Evolutionary conservation across 2,113 vertebrate genomes (phyloP).

Genomic region (Lates calcarifer): DNA sequence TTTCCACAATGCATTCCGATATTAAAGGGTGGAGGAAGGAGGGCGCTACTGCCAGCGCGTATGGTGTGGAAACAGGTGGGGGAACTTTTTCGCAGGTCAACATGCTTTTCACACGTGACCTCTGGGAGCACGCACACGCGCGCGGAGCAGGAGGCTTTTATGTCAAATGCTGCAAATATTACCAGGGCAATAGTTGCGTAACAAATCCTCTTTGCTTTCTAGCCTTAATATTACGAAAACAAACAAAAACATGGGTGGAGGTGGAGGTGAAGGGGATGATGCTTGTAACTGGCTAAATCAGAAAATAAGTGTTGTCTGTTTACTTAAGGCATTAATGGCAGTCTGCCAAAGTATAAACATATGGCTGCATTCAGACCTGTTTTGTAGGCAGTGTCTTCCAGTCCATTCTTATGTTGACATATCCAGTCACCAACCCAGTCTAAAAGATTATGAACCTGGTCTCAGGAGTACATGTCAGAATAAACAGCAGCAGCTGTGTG

Average conservation of each 20-base stretch:
- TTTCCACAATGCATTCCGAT: not conserved
- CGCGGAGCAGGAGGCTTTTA: not conserved
- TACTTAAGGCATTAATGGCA: not conserved
- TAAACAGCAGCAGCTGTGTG: conserved; percentile 6
- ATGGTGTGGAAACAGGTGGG: not conserved
- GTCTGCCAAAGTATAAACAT: conserved; percentile 3
- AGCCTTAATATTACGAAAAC: conserved; percentile 8
- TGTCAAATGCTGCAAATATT: not conserved
- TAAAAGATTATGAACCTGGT: conserved; percentile 24
- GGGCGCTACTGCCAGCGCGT: not conserved
- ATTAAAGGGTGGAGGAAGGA: not conserved
- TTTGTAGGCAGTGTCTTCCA: not conserved
- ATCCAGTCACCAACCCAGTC: not conserved
- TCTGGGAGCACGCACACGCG: not conserved
- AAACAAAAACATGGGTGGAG: conserved; percentile 2
- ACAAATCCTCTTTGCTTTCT: conserved; percentile 31
- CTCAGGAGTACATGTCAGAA: not conserved
- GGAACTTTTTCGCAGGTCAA: not conserved
- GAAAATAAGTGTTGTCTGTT: conserved; percentile 1
- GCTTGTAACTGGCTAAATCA: not conserved
- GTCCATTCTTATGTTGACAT: not conserved
- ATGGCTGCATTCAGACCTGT: not conserved
- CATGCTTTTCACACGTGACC: conserved; percentile 49
- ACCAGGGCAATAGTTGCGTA: not conserved
- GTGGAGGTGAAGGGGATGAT: no score